phyloP scores from a whole-genome alignment of 2,888 invertebrate genomes.

The Macaria liturata region DNA sequence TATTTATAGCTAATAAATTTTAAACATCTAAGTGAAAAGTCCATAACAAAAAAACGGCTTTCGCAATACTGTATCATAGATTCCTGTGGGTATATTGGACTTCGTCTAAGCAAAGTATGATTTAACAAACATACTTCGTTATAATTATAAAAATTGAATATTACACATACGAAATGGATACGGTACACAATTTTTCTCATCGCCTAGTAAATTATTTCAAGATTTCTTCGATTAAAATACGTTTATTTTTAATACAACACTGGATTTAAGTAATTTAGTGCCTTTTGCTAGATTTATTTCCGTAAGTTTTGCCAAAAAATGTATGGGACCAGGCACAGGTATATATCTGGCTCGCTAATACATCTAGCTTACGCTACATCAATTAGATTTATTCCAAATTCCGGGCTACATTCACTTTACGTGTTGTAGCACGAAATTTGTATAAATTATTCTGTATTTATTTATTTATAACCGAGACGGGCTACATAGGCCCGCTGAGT shows the following conservation, averaged over 20 bases:
- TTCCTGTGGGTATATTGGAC: no score
- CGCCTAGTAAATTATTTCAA: conserved; percentile 40
- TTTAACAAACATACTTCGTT: conserved; percentile 57
- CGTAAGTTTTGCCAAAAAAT: conserved; percentile 1
- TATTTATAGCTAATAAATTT: conserved; percentile 57
- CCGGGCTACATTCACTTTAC: conserved; percentile 1
- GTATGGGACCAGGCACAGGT: conserved; percentile 17
- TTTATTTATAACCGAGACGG: conserved; percentile 50
- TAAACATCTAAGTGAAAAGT: conserved; percentile 65
- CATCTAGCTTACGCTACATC: conserved; percentile 59
- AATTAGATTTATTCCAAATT: conserved; percentile 23
- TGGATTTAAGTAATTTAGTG: conserved; percentile 47
- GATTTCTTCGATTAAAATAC: conserved; percentile 46
- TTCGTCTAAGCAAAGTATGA: no score
- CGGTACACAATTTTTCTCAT: conserved; percentile 31
- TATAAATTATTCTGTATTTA: not conserved
- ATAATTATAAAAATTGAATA: conserved; percentile 63
- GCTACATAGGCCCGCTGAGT: conserved; percentile 50
- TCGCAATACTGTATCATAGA: conserved; percentile 58
- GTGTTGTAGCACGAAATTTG: conserved; percentile 3
- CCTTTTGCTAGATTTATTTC: conserved; percentile 27
- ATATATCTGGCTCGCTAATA: conserved; percentile 22
- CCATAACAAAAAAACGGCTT: conserved; percentile 58
- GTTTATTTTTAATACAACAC: conserved; percentile 38
- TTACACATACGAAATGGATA: conserved; percentile 55